Evolutionary conservation across 1,140 invertebrate species (phyloP), one percentile per base, ranked within the genome.

Genomic region (Drosophila takahashii): DNA sequence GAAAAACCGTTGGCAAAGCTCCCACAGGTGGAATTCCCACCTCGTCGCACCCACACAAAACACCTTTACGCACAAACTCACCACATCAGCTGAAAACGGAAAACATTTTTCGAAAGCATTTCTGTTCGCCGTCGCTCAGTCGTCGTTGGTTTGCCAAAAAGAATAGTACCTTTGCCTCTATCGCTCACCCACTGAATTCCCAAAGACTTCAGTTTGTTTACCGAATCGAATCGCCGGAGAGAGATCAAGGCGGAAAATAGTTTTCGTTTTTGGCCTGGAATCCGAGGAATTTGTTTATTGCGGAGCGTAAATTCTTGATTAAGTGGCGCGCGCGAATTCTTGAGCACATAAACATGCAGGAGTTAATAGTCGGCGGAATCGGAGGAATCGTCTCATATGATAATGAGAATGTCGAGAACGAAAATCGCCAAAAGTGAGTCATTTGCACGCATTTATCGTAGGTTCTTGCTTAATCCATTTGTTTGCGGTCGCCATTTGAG

Each of bases 241-340:
- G 36, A 60, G 18, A 60, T 56, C 39, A 61, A 52, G 44, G 41
- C 66, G 52, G 64, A 36, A 85, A 77, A 86, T 72, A 62, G 54
- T 83, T 65, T 76, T 72, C 52, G 50, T 64, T 51, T 61, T 53
- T 50, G 53, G 51, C 36, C 79, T 89, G 83, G 83, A 89, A 86
- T 86, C 70, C 65, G 66, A 56, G 76, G 83, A 86, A 86, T 86
- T 86, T 73, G 62, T 87, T 83, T 79, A 83, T 67, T 78, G 37
- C 59, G 42, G 47, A 60, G 83, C 74, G 78, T 57, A 83, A 64
- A 78, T 74, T 59, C 34, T 37, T 50, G 39, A 77, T 61, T 77
- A 51, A 61, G 73, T 61, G 56, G 51, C 62, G 44, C 62, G 54
- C 54, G 54, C 52, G 42, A 61, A 77, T 73, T 59, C 52, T 61